These are phyloP conservation scores for Adelphocoris suturalis DNA, from an alignment of 2,888 invertebrate species.

Conservation along the genomic window DNA sequence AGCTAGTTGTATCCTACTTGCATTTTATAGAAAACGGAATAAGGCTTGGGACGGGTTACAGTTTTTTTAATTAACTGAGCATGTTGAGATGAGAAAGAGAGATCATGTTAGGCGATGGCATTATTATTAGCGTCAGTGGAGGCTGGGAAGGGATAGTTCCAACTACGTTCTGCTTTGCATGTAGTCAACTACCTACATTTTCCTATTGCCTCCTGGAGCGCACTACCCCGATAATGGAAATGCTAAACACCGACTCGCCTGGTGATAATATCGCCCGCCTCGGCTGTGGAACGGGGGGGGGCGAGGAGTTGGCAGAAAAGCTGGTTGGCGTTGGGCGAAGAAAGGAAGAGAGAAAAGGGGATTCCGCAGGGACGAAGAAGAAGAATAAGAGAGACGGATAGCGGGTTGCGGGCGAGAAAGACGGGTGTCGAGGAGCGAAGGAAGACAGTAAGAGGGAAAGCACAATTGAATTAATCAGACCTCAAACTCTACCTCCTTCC, in stretches of 20 bases:
- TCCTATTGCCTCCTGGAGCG: background rate
- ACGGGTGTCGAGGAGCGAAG: background rate
- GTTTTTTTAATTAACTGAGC: slow-evolving; percentile 34
- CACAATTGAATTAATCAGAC: slow-evolving; percentile 71
- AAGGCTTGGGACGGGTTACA: background rate
- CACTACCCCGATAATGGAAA: slow-evolving; percentile 35
- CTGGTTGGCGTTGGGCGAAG: background rate
- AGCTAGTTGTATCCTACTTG: background rate
- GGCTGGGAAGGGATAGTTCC: slow-evolving; percentile 7
- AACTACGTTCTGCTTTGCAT: slow-evolving; percentile 41
- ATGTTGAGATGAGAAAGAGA: background rate
- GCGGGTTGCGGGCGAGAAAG: background rate
- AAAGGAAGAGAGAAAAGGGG: background rate
- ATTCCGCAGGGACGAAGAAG: background rate
- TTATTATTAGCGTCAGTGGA: slow-evolving; percentile 16
- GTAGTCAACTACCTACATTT: slow-evolving; percentile 53
- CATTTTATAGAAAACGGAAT: background rate
- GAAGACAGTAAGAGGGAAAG: slow-evolving; percentile 63
- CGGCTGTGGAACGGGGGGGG: background rate
- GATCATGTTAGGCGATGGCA: slow-evolving; percentile 4
- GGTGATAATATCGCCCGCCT: slow-evolving; percentile 49
- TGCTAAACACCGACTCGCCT: slow-evolving; percentile 33
- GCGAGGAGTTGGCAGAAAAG: background rate
- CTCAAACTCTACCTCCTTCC: slow-evolving; percentile 59
- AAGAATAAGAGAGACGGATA: background rate